A percentile compares a stretch with the other conserved stretches of the same genome.
phyloP scores from a whole-genome alignment of 2,113 vertebrate species.

The Lichenostomus cassidix region DNA sequence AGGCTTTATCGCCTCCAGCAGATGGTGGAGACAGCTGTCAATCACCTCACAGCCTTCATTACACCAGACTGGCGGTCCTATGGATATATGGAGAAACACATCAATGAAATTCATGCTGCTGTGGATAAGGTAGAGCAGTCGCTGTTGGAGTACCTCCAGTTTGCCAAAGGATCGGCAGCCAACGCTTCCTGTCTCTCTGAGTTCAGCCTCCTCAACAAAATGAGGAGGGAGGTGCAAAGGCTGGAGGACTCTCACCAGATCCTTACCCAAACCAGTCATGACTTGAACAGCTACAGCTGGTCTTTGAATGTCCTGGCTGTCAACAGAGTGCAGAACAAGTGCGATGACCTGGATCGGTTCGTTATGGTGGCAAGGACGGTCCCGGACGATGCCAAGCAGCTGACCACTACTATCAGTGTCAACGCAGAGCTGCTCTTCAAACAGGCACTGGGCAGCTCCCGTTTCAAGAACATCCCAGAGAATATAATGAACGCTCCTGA shows the following conservation, averaged over 20 bases:
- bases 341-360: constrained; percentile 89
- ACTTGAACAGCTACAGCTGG: constrained; percentile 84
- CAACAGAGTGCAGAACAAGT: constrained; percentile 84
- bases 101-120: constrained; percentile 81
- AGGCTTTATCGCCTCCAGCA: constrained; percentile 83
- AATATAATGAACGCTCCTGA: constrained; percentile 33
- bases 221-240: constrained; percentile 87
- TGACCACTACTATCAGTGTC: constrained; percentile 84
- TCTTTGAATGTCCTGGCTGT: constrained; percentile 79
- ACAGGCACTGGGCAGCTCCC: constrained; percentile 31
- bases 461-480: constrained; percentile 51
- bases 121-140: constrained; percentile 84
- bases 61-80: constrained; percentile 87
- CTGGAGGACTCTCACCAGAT: constrained; percentile 94
- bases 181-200: constrained; percentile 85
- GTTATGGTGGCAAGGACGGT: constrained; percentile 91
- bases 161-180: constrained; percentile 79
- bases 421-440: constrained; percentile 85
- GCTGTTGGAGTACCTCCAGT: constrained; percentile 83
- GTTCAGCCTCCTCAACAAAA: constrained; percentile 82
- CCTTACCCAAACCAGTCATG: constrained; percentile 85
- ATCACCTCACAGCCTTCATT: constrained; percentile 75
- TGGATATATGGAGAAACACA: constrained; percentile 84
- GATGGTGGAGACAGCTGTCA: constrained; percentile 76
- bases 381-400: constrained; percentile 88